Conservation (phyloP, 2,113 vertebrate species). For the Pterocles gutturalis region DNA sequence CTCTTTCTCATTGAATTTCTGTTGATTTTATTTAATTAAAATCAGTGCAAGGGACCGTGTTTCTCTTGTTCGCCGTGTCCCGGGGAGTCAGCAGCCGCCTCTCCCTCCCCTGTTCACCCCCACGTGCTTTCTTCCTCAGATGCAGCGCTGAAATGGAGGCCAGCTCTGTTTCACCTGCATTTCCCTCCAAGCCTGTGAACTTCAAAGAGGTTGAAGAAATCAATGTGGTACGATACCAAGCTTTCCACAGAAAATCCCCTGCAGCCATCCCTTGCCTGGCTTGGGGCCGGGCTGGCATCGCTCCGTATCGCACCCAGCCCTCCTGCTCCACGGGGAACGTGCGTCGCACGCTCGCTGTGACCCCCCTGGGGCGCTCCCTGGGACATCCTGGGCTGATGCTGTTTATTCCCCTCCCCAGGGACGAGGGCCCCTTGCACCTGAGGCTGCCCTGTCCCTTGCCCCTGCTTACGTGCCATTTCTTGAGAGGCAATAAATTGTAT, state of each 20-base stretch:
- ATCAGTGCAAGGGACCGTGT: background rate
- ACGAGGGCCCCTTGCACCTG: conserved; percentile 16
- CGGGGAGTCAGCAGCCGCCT: conserved; percentile 13
- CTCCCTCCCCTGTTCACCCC: background rate
- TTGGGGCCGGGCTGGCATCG: conserved; percentile 46
- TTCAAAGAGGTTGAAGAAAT: conserved; percentile 13
- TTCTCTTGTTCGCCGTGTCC: background rate
- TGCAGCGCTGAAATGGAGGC: conserved; percentile 16
- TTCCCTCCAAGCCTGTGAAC: background rate
- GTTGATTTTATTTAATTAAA: background rate
- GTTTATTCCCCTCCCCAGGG: conserved; percentile 31
- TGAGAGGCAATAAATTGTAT: conserved; percentile 82
- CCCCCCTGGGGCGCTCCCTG: conserved; percentile 33
- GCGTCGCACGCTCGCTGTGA: background rate
- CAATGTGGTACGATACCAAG: background rate
- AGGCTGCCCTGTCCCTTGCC: conserved; percentile 54
- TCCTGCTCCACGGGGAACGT: background rate
- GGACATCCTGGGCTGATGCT: conserved; percentile 57
- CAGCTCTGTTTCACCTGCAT: conserved; percentile 32
- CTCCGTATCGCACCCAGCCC: conserved; percentile 18
- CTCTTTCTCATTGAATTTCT: background rate
- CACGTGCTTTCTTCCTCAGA: background rate
- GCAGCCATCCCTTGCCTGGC: conserved; percentile 47
- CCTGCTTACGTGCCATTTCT: conserved; percentile 78
- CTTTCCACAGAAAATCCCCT: background rate